Conservation (phyloP, 1,140 invertebrate genomes). For the Drosophila orosa region DNA sequence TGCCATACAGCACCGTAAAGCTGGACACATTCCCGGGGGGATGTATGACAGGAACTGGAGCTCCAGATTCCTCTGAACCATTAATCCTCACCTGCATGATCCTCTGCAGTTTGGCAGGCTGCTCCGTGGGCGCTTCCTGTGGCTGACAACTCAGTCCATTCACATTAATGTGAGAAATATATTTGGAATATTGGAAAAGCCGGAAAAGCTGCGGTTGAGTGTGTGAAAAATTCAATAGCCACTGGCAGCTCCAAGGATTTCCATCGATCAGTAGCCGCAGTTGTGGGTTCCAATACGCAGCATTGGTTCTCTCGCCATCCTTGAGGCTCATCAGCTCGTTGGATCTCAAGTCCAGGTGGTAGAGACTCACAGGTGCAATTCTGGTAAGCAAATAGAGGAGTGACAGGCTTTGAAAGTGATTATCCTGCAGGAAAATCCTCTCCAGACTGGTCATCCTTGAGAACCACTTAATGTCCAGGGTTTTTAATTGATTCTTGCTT, state of each 20-base stretch:
- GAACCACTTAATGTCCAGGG: slow-evolving; percentile 58
- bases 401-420: slow-evolving; percentile 49
- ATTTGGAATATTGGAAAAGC: slow-evolving; percentile 74
- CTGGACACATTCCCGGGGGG: slow-evolving; percentile 64
- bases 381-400: slow-evolving; percentile 34
- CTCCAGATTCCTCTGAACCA: not conserved
- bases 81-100: slow-evolving; percentile 34
- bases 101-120: slow-evolving; percentile 2
- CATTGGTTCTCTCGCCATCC: slow-evolving; percentile 1
- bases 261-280: slow-evolving; percentile 62
- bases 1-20: slow-evolving; percentile 70
- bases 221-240: slow-evolving; percentile 73
- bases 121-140: slow-evolving; percentile 18
- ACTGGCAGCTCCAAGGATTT: slow-evolving; percentile 80
- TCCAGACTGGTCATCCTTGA: slow-evolving; percentile 38
- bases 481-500: slow-evolving; percentile 58
- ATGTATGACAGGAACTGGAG: slow-evolving; percentile 12
- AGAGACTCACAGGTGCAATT: slow-evolving; percentile 18
- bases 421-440: slow-evolving; percentile 43
- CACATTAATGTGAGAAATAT: slow-evolving; percentile 79
- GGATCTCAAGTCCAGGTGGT: slow-evolving; percentile 50
- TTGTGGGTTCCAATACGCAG: slow-evolving; percentile 22
- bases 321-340: slow-evolving; percentile 53
- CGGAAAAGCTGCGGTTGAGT: slow-evolving; percentile 70
- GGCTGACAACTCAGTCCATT: slow-evolving; percentile 72